Percentiles rank a stretch among this genome's conserved stretches.
These are phyloP conservation scores for Acanthurus tractus DNA, from an alignment of 2,797 vertebrate genomes.

Conservation along the genomic window DNA sequence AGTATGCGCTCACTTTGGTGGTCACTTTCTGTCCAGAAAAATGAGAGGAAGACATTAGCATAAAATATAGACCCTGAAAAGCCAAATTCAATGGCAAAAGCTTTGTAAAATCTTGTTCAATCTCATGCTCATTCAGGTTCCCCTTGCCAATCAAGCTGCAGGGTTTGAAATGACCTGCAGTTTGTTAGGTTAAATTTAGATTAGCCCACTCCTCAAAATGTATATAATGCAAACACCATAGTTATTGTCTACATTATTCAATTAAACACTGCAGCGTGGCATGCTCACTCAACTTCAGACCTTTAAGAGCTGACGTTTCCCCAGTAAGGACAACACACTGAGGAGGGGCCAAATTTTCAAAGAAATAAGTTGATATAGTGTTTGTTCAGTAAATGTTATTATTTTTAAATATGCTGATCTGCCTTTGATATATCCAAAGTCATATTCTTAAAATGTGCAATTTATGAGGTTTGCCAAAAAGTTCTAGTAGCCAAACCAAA, in stretches of 20 bases:
- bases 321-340: not conserved
- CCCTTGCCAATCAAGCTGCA: not conserved
- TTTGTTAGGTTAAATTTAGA: too few species aligned
- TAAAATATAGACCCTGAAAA: not conserved
- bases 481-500: slow-evolving; percentile 69
- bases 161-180: not conserved
- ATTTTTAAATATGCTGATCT: slow-evolving; percentile 47
- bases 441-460: slow-evolving; percentile 46
- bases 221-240: too few species aligned
- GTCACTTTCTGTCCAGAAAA: not conserved
- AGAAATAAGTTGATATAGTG: slow-evolving; percentile 17
- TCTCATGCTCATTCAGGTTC: not conserved
- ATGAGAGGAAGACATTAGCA: not conserved
- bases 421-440: slow-evolving; percentile 48
- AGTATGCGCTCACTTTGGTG: slow-evolving; percentile 28
- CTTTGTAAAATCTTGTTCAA: not conserved
- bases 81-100: slow-evolving; percentile 1
- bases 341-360: not conserved
- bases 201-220: too few species aligned
- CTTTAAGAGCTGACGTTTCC: not conserved
- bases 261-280: too few species aligned
- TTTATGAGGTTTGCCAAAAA: slow-evolving; percentile 55
- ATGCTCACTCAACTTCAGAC: too few species aligned
- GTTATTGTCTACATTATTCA: not conserved
- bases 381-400: slow-evolving; percentile 53